Evolutionary conservation across 2,113 vertebrate genomes (phyloP).

Genomic region (Formicarius rufipectus): DNA sequence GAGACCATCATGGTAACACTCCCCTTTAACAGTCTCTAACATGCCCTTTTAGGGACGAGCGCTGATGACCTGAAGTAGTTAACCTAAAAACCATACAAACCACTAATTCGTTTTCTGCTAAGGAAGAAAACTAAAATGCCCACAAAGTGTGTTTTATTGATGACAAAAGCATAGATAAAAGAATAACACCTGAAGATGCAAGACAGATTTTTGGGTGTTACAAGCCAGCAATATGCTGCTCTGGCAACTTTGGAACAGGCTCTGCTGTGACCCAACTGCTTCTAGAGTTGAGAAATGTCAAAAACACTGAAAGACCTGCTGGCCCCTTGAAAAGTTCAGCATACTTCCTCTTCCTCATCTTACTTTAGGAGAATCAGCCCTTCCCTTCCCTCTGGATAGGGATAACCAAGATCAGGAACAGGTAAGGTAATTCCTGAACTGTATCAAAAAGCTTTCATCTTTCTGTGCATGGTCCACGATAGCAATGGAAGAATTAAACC

Average conservation of each 20-base stretch:
- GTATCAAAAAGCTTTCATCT: not conserved
- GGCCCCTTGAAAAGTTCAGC: not conserved
- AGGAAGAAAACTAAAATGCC: not conserved
- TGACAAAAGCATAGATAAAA: not conserved
- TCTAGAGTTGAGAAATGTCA: not conserved
- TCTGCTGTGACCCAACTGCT: not conserved
- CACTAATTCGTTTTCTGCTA: not conserved
- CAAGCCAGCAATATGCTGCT: not conserved
- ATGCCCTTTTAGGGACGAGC: not conserved
- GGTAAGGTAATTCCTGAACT: not conserved
- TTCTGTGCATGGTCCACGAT: not conserved
- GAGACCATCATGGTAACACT: not conserved
- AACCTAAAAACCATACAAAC: not conserved
- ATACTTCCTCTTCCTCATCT: not conserved
- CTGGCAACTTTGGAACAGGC: not conserved
- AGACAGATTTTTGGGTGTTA: not conserved
- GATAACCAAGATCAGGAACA: not conserved
- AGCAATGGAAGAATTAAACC: not conserved
- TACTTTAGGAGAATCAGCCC: not conserved
- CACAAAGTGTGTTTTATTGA: not conserved
- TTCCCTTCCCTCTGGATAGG: not conserved
- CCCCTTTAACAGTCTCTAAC: not conserved
- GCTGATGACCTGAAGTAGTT: not conserved
- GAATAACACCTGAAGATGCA: not conserved
- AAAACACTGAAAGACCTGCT: not conserved